Percentiles rank a stretch among this genome's conserved stretches.
phyloP scores from a whole-genome alignment of 2,888 invertebrate genomes.

The Dascillus cervinus region DNA sequence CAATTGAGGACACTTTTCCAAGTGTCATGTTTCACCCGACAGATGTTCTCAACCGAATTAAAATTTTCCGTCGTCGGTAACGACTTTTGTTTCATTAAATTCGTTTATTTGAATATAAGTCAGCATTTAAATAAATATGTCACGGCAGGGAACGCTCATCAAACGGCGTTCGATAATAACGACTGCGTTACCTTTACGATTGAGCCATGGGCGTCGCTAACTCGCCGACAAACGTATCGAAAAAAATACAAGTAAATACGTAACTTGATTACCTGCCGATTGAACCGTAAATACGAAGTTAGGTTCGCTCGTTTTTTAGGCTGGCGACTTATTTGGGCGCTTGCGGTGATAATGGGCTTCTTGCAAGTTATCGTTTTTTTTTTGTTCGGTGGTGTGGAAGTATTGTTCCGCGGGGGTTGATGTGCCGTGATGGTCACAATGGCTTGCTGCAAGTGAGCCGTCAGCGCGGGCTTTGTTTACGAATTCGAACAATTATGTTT shows the following conservation, averaged over 20 bases:
- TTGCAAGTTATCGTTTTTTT: too few species aligned
- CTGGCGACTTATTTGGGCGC: slow-evolving; percentile 9
- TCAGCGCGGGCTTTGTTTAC: slow-evolving; percentile 9
- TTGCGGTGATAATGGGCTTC: slow-evolving; percentile 18
- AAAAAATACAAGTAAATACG: slow-evolving; percentile 23
- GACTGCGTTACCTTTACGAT: slow-evolving; percentile 26
- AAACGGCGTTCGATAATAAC: slow-evolving; percentile 16
- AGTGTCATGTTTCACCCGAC: too few species aligned
- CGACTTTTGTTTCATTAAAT: too few species aligned
- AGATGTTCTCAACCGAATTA: too few species aligned
- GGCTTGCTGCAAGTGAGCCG: slow-evolving; percentile 8
- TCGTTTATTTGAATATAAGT: too few species aligned
- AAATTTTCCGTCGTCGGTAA: too few species aligned
- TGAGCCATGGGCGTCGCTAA: slow-evolving; percentile 28
- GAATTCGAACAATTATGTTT: too few species aligned
- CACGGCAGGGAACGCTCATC: too few species aligned
- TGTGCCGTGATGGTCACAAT: slow-evolving; percentile 9
- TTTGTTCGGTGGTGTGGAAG: too few species aligned
- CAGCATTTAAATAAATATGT: too few species aligned
- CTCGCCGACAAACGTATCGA: slow-evolving; percentile 26
- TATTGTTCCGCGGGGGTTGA: slow-evolving; percentile 10
- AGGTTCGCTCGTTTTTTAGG: slow-evolving; percentile 3
- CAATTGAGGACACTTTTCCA: too few species aligned
- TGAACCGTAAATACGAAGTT: slow-evolving; percentile 11
- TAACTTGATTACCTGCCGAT: slow-evolving; percentile 22